These are phyloP conservation scores for Tenualosa ilisha DNA, from an alignment of 2,797 vertebrate species.

Conservation along the genomic window DNA sequence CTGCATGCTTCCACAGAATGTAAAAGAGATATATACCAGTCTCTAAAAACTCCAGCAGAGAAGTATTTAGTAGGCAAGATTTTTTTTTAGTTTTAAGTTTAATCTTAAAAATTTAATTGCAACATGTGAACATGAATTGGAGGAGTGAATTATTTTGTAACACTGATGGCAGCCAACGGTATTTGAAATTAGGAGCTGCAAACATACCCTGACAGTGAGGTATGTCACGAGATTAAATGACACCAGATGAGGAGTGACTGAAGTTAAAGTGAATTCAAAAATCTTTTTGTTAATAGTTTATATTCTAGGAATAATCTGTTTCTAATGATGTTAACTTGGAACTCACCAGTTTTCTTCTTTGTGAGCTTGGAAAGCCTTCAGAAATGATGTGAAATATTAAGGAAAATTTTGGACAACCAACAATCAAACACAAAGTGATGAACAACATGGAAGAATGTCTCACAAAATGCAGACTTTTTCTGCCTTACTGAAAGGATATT, in stretches of 20 bases:
- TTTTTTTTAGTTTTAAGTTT: too few species aligned
- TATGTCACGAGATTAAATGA: not conserved
- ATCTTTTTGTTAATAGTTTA: not conserved
- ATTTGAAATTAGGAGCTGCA: too few species aligned
- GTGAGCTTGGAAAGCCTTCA: constrained; percentile 92
- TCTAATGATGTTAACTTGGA: not conserved
- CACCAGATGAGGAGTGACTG: not conserved
- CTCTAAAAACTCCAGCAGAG: too few species aligned
- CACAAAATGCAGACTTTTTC: not conserved
- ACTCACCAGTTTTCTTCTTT: constrained; percentile 98
- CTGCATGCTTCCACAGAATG: too few species aligned
- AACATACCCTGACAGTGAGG: too few species aligned
- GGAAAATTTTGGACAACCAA: constrained; percentile 49
- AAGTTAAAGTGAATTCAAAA: not conserved
- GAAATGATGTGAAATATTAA: constrained; percentile 85
- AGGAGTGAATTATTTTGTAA: too few species aligned
- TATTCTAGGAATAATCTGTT: not conserved
- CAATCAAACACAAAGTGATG: not conserved
- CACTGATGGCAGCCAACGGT: too few species aligned
- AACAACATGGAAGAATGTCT: not conserved
- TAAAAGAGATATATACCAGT: too few species aligned
- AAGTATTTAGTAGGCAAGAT: too few species aligned
- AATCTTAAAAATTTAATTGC: too few species aligned
- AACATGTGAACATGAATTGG: too few species aligned
- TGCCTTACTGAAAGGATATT: constrained; percentile 87